Evolutionary conservation across 92 coral and sea anemone genomes (phyloP).

Genomic region (Umimayanthus kanabou): DNA sequence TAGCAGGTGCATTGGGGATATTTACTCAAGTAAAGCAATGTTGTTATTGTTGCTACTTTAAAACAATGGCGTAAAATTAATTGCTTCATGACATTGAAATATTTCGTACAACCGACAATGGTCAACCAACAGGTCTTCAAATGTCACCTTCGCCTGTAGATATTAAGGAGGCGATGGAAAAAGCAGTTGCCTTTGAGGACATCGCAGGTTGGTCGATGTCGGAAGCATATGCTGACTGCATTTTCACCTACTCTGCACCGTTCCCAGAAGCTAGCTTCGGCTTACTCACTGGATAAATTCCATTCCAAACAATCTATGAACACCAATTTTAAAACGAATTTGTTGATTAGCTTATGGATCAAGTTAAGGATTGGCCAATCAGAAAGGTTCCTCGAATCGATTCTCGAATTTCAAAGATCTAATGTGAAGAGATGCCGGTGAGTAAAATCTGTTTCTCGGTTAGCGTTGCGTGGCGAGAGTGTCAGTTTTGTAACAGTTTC

Average conservation of each 20-base stretch:
- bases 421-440: background rate
- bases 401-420: constrained; percentile 30
- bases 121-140: background rate
- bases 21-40: background rate
- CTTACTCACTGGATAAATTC: constrained; percentile 46
- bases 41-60: constrained; percentile 12
- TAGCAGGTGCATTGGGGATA: background rate
- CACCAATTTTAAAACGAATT: constrained; percentile 62
- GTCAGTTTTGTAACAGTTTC: background rate
- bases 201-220: constrained; percentile 44
- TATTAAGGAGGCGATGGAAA: constrained; percentile 91
- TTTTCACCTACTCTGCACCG: background rate
- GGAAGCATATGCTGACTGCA: constrained; percentile 22
- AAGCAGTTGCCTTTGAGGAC: constrained; percentile 92
- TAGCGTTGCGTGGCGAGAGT: background rate
- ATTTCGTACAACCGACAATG: background rate
- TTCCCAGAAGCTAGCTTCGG: constrained; percentile 38
- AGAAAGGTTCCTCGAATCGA: constrained; percentile 23
- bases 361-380: constrained; percentile 71
- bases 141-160: constrained; percentile 72
- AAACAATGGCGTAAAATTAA: background rate
- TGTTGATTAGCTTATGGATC: constrained; percentile 81
- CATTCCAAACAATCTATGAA: constrained; percentile 71
- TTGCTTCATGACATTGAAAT: constrained; percentile 12
- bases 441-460: background rate